These are phyloP conservation scores for Phymorhynchus buccinoides DNA, from an alignment of 1,140 invertebrate species.

Conservation along the genomic window DNA sequence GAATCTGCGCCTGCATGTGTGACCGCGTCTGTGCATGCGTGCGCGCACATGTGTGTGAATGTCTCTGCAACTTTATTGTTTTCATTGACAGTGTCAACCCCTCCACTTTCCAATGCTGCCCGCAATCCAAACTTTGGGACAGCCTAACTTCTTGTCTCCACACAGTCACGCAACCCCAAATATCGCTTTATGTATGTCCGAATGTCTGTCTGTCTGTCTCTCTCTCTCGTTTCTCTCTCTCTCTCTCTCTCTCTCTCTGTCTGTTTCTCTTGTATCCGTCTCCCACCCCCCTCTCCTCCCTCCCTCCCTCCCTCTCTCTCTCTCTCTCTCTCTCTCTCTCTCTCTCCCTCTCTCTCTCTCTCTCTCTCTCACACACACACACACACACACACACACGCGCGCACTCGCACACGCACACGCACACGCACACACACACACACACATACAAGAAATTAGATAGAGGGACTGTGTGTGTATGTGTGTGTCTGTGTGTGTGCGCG, in stretches of 20 bases:
- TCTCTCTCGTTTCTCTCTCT: not conserved
- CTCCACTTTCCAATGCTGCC: no score
- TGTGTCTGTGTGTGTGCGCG: not conserved
- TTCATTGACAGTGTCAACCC: no score
- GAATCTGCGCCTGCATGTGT: not conserved
- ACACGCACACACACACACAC: not conserved
- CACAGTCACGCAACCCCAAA: no score
- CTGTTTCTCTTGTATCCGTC: not conserved
- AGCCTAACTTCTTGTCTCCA: no score
- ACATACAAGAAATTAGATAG: not conserved
- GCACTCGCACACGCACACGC: not conserved
- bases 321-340: not conserved
- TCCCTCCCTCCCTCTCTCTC: not conserved
- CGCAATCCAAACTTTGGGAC: no score
- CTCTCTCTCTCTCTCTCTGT: not conserved
- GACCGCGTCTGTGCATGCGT: no score
- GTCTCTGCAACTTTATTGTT: no score
- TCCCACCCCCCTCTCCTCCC: not conserved
- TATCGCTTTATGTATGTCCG: no score
- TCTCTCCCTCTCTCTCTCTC: not conserved
- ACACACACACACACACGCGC: not conserved
- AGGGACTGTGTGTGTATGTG: not conserved
- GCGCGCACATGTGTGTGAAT: not conserved
- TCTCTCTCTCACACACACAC: not conserved
- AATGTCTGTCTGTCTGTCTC: no score